Evolutionary conservation across 1,140 invertebrate species (phyloP).

Genomic region (Sitophilus oryzae): DNA sequence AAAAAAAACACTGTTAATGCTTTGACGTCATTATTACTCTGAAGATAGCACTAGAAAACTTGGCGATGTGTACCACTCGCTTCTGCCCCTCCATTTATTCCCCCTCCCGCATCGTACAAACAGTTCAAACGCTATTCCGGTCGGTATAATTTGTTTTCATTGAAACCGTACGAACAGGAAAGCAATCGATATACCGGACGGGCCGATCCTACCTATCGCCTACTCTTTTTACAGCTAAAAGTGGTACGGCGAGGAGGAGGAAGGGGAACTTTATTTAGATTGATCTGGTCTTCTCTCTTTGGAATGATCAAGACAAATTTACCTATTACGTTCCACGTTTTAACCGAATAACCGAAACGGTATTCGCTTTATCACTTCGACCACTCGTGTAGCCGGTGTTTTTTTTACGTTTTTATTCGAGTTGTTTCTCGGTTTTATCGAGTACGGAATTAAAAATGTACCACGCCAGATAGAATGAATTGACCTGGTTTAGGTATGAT

Average conservation of each 20-base stretch:
- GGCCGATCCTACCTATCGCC: background rate
- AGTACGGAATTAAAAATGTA: too few relatives aligned
- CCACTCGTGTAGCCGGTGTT: background rate
- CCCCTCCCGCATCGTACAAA: too few relatives aligned
- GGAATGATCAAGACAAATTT: slow-evolving; percentile 17
- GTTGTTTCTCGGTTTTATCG: too few relatives aligned
- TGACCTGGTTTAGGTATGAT: too few relatives aligned
- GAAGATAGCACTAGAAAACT: too few relatives aligned
- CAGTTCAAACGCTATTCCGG: too few relatives aligned
- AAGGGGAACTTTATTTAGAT: slow-evolving; percentile 12
- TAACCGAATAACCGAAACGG: slow-evolving; percentile 10
- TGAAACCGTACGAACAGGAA: background rate
- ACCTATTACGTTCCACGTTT: slow-evolving; percentile 15
- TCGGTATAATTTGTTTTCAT: background rate
- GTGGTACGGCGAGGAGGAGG: background rate
- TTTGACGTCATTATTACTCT: too few relatives aligned
- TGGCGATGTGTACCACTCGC: too few relatives aligned
- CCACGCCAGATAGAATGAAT: too few relatives aligned
- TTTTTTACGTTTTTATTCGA: slow-evolving; percentile 8
- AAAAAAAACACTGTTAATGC: too few relatives aligned
- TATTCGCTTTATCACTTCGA: slow-evolving; percentile 10
- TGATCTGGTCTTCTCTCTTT: slow-evolving; percentile 13
- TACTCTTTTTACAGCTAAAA: background rate
- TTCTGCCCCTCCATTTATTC: too few relatives aligned
- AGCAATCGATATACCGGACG: background rate